These are phyloP conservation scores for Pterocles burchelli DNA, from an alignment of 2,113 vertebrate genomes.

Conservation along the genomic window DNA sequence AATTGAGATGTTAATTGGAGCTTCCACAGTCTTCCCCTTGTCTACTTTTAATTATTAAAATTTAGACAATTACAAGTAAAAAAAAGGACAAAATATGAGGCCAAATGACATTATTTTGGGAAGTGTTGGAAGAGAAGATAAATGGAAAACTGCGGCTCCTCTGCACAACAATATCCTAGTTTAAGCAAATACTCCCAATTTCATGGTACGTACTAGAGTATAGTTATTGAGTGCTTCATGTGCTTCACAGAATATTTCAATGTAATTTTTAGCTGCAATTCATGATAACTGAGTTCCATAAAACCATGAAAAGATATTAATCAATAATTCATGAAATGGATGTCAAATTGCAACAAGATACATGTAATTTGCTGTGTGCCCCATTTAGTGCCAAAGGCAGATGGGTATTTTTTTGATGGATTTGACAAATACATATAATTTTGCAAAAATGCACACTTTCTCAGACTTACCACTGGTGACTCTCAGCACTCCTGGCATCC, in stretches of 20 bases:
- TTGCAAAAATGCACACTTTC: background rate
- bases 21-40: background rate
- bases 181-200: background rate
- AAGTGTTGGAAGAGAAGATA: background rate
- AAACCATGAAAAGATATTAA: background rate
- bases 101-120: background rate
- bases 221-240: background rate
- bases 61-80: background rate
- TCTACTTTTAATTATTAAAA: background rate
- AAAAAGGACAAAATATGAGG: background rate
- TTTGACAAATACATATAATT: background rate
- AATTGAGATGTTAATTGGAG: background rate
- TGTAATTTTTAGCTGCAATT: background rate
- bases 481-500: constrained; percentile 85
- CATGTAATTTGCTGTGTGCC: background rate
- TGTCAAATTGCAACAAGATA: background rate
- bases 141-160: background rate
- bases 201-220: background rate
- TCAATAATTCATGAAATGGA: background rate
- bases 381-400: background rate
- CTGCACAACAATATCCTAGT: background rate
- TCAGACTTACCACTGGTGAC: constrained; percentile 91
- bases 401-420: background rate
- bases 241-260: background rate
- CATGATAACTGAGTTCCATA: background rate